A percentile compares a stretch with the other conserved stretches of the same genome.
Evolutionary conservation across 1,140 invertebrate genomes (phyloP).

Genomic region (Lamellibrachia luymesi): DNA sequence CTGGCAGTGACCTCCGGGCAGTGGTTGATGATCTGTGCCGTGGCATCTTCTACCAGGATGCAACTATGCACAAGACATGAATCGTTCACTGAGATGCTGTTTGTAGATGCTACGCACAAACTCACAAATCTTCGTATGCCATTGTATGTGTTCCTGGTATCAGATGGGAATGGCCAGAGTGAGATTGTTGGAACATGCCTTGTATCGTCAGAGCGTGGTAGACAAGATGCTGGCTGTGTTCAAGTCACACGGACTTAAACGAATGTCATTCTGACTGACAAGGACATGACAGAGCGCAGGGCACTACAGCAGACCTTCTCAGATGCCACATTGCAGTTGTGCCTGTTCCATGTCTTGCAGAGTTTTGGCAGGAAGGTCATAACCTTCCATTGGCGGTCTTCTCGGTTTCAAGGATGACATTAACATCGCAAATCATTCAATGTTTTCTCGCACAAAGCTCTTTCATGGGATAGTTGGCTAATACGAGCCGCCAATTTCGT

Average conservation of each 20-base stretch:
- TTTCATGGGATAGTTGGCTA: too few species aligned
- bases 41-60: not conserved
- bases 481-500: too few species aligned
- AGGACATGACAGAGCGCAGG: not conserved
- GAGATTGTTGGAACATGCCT: not conserved
- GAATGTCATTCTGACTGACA: not conserved
- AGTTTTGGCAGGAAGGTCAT: not conserved
- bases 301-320: not conserved
- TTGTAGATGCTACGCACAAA: conserved; percentile 14
- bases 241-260: not conserved
- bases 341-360: conserved; percentile 5
- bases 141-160: conserved; percentile 2
- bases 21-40: too few species aligned
- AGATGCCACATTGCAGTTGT: not conserved
- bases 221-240: too few species aligned
- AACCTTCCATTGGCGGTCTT: too few species aligned
- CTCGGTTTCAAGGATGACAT: too few species aligned
- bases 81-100: conserved; percentile 4
- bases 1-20: too few species aligned
- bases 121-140: conserved; percentile 7
- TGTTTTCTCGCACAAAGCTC: too few species aligned
- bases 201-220: too few species aligned
- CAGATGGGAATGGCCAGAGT: conserved; percentile 7
- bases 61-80: not conserved
- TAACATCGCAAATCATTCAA: too few species aligned